These are phyloP conservation scores for Mythimna albipuncta DNA, from an alignment of 2,888 invertebrate species.

Conservation along the genomic window DNA sequence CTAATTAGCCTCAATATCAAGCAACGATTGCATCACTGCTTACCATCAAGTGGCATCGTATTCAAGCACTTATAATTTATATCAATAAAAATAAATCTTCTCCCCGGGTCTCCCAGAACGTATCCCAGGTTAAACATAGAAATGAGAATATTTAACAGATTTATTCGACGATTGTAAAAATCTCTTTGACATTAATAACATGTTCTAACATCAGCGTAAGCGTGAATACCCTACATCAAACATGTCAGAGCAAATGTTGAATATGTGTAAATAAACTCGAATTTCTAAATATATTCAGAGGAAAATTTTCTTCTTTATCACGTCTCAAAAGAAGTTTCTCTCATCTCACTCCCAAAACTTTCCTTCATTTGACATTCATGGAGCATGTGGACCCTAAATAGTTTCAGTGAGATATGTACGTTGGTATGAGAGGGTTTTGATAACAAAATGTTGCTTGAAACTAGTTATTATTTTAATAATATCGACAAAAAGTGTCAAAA, in stretches of 20 bases:
- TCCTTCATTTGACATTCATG: conserved; percentile 78
- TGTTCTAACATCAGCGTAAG: conserved; percentile 6
- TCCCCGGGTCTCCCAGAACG: background rate
- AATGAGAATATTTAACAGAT: background rate
- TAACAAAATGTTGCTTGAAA: conserved; percentile 52
- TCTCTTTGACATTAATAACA: background rate
- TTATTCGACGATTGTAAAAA: background rate
- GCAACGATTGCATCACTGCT: too few species aligned
- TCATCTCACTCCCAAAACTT: conserved; percentile 74
- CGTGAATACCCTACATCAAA: conserved; percentile 30
- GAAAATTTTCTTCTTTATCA: conserved; percentile 71
- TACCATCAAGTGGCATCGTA: too few species aligned
- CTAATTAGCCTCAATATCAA: too few species aligned
- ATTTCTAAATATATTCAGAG: conserved; percentile 67
- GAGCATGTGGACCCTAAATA: conserved; percentile 73
- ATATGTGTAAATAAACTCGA: conserved; percentile 50
- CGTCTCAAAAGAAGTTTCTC: conserved; percentile 72
- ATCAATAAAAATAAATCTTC: background rate
- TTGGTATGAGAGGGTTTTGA: conserved; percentile 49
- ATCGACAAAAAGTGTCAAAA: conserved; percentile 11
- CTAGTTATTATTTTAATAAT: conserved; percentile 22
- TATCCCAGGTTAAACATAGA: background rate
- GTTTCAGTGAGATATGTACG: conserved; percentile 72
- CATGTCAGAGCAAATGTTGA: conserved; percentile 55
- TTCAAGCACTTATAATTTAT: too few species aligned